Conservation (phyloP, 1,140 invertebrate genomes). For the Trichonephila inaurata region DNA sequence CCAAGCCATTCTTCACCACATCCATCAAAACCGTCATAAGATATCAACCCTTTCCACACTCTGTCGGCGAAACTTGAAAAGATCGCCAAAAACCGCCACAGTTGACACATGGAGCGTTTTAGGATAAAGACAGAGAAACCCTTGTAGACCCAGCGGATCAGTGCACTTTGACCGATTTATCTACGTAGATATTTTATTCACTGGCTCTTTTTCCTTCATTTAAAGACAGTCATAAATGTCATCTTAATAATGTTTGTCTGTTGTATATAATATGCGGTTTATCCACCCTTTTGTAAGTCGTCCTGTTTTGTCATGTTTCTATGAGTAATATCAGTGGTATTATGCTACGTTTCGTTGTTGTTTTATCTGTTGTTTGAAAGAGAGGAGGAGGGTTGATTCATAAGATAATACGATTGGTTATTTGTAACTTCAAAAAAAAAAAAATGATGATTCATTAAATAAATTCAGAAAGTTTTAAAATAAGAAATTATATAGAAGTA, state of each 20-base stretch:
- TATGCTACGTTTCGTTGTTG: neutral
- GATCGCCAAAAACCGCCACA: constrained; percentile 4
- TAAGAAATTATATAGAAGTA: too few relatives aligned
- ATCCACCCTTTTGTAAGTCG: neutral
- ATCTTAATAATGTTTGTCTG: neutral
- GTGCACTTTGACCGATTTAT: constrained; percentile 16
- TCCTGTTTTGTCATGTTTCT: neutral
- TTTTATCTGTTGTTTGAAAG: neutral
- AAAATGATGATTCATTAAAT: too few relatives aligned
- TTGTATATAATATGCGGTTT: neutral
- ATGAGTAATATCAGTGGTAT: neutral
- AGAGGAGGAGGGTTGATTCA: too few relatives aligned
- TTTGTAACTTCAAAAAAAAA: too few relatives aligned
- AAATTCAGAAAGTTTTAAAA: too few relatives aligned
- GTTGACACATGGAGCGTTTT: neutral
- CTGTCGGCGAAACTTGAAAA: constrained; percentile 17
- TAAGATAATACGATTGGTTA: too few relatives aligned
- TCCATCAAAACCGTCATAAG: constrained; percentile 16
- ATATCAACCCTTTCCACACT: constrained; percentile 36
- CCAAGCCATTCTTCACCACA: constrained; percentile 7
- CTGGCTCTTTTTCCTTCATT: neutral
- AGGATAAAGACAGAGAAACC: neutral
- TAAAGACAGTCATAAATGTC: neutral
- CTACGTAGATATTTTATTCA: neutral
- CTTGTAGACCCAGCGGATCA: neutral